Conservation (phyloP, 2,888 invertebrate genomes). For the Dugesia japonica region DNA sequence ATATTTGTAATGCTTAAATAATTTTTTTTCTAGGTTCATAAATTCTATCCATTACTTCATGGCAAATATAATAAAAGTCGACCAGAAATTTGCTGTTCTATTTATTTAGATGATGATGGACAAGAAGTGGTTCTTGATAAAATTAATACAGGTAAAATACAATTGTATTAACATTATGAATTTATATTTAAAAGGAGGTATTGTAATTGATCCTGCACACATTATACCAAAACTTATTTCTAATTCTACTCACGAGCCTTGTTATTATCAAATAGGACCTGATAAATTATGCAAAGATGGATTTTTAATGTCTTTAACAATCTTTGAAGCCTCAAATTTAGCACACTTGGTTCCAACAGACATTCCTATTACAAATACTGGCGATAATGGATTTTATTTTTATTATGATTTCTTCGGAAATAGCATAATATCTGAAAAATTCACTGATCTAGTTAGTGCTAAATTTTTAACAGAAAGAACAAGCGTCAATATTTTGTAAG, state of each 20-base stretch:
- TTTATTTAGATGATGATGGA: slow-evolving; percentile 46
- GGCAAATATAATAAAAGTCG: slow-evolving; percentile 46
- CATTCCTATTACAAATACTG: slow-evolving; percentile 16
- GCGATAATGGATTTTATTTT: slow-evolving; percentile 45
- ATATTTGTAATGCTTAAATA: no score
- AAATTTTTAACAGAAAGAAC: slow-evolving; percentile 48
- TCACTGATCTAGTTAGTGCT: slow-evolving; percentile 46
- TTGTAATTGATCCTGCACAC: background rate
- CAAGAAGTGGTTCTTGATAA: background rate
- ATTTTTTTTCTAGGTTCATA: slow-evolving; percentile 43
- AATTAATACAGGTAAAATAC: background rate
- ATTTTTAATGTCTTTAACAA: slow-evolving; percentile 48
- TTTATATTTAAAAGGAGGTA: background rate
- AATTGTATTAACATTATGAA: background rate
- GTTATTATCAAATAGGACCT: slow-evolving; percentile 48
- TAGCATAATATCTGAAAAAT: slow-evolving; percentile 47
- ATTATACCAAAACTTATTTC: background rate
- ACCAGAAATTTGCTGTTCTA: slow-evolving; percentile 45
- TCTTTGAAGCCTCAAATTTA: slow-evolving; percentile 46
- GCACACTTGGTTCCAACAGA: slow-evolving; percentile 16
- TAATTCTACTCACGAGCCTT: slow-evolving; percentile 40
- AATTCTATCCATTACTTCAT: slow-evolving; percentile 48
- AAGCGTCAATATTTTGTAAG: slow-evolving; percentile 44
- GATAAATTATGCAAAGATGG: slow-evolving; percentile 41
- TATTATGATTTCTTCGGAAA: slow-evolving; percentile 49